A percentile compares a stretch with the other conserved stretches of the same genome.
These are phyloP conservation scores for Aratinga solstitialis DNA, from an alignment of 2,797 vertebrate species.

Conservation along the genomic window DNA sequence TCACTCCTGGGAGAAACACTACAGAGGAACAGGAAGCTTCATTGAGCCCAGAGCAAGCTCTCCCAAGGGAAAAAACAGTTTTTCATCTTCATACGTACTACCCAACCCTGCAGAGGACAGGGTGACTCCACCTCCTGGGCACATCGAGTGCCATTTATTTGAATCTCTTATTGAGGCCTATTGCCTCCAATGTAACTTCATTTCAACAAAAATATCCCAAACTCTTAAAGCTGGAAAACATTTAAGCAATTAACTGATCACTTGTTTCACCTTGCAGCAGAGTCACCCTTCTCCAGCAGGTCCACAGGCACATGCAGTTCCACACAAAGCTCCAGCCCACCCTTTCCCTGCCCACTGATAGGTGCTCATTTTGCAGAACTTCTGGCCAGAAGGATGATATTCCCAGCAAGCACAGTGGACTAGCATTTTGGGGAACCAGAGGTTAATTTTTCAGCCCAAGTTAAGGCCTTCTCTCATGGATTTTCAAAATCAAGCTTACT, in stretches of 20 bases:
- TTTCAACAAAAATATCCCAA: neutral
- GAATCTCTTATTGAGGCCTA: neutral
- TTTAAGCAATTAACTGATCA: neutral
- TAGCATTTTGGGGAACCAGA: neutral
- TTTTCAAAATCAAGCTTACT: neutral
- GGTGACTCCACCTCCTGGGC: neutral
- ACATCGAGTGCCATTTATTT: neutral
- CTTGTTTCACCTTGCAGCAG: neutral
- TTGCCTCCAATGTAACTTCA: neutral
- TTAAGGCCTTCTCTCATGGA: neutral
- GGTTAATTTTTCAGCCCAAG: neutral
- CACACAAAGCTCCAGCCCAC: neutral
- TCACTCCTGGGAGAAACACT: neutral
- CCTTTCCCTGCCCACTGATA: neutral
- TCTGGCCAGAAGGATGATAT: neutral
- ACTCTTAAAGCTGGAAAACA: neutral
- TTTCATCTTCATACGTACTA: neutral
- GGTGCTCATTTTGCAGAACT: neutral
- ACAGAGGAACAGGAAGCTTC: neutral
- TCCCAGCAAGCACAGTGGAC: neutral
- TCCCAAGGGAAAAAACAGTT: neutral
- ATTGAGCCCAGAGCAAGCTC: rapidly evolving
- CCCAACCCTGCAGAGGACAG: neutral
- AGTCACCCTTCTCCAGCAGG: neutral
- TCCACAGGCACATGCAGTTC: neutral